phyloP scores from a whole-genome alignment of 2,113 vertebrate species.

The Uropsilus gracilis region DNA sequence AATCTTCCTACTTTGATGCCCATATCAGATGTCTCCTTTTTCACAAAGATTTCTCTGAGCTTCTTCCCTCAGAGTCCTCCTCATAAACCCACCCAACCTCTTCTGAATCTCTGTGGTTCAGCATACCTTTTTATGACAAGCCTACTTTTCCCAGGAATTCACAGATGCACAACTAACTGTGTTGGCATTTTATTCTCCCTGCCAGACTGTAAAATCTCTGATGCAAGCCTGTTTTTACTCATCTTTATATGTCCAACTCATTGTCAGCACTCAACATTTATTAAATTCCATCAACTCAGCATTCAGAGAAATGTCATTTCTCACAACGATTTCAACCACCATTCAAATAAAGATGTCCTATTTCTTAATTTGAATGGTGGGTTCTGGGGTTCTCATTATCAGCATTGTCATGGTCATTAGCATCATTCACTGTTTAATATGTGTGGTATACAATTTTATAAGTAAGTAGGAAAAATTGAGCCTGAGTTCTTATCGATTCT shows the following conservation, averaged over 20 bases:
- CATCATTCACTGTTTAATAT: not conserved
- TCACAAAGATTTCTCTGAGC: not conserved
- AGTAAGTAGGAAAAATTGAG: not conserved
- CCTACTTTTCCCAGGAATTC: not conserved
- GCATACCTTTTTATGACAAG: not conserved
- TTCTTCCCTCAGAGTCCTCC: not conserved
- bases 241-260: not conserved
- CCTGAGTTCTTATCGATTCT: not conserved
- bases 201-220: not conserved
- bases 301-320: not conserved
- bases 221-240: not conserved
- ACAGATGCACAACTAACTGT: not conserved
- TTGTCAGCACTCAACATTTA: not conserved
- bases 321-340: not conserved
- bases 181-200: not conserved
- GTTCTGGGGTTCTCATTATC: not conserved
- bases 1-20: not conserved
- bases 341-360: not conserved
- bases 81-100: not conserved
- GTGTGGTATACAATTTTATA: not conserved
- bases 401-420: not conserved
- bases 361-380: not conserved
- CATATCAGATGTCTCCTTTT: not conserved
- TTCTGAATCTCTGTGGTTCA: rapidly evolving
- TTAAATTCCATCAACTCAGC: not conserved